Evolutionary conservation across 1,140 invertebrate genomes (phyloP), one percentile per base, ranked within the genome.

Genomic region (Diplogasteroides magnus): DNA sequence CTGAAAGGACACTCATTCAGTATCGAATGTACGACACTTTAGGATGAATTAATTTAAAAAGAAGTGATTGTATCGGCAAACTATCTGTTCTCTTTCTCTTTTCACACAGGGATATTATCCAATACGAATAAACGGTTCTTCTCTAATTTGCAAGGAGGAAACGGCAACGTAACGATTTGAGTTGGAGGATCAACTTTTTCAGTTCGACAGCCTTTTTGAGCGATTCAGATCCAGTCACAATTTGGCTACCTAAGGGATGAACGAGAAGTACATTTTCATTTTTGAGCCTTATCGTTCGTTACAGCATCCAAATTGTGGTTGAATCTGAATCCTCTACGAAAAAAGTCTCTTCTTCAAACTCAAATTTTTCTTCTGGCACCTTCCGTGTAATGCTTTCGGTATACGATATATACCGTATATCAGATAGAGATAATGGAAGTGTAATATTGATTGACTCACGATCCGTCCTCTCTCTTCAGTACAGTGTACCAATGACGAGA

Each of bases 401-500:
- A 64, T 56, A n/a, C n/a, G n/a, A n/a, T n/a, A n/a, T n/a, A n/a
- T n/a, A n/a, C n/a, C n/a, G n/a, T n/a, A n/a, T n/a, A n/a, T n/a
- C n/a, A 67, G 48, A 28, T 11, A 65, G 13, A 67, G 26, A 27
- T 13, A 13, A 26, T 48, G 23, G 48, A 23, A 56, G 13, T 56
- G 48, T 56, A 23, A 14, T 14, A 56, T 56, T 56, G 13, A n/a
- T 1, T 0, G 0, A 68, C 66, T 64, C 2, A 68, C 66, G n/a
- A 13, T 1, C 58, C 66, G n/a, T 68, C 57, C 6, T 59, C 55
- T 11, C 29, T 37, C 32, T 68, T 64, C 15, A 68, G 57, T 19
- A 64, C 57, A 19, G 66, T 68, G 58, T 29, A 68, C 70, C 70
- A 72, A 28, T 72, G 70, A 11, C 70, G 67, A 31, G 57, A 57